Percentiles rank a stretch among this genome's conserved stretches.
These are phyloP conservation scores for Carlito syrichta DNA, from an alignment of 2,113 vertebrate genomes.

Conservation along the genomic window DNA sequence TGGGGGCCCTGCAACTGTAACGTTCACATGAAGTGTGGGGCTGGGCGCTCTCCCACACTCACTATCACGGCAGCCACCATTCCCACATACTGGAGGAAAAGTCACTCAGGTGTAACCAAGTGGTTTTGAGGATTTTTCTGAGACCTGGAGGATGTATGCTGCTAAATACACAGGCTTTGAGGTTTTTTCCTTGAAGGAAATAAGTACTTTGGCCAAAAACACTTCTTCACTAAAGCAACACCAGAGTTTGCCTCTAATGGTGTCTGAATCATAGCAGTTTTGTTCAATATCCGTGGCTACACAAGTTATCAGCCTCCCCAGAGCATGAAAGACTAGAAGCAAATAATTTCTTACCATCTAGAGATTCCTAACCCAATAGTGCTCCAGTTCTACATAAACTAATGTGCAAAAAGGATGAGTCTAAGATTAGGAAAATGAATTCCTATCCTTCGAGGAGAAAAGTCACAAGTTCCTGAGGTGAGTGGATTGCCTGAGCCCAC, in stretches of 20 bases:
- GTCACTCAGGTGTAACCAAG: background rate
- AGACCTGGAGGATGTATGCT: background rate
- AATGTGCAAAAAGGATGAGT: slow-evolving; percentile 17
- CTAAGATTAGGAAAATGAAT: background rate
- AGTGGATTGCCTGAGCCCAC: too few species aligned
- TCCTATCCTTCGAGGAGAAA: slow-evolving; percentile 27
- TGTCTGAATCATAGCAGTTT: background rate
- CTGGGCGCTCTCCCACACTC: background rate
- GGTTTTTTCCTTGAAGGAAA: slow-evolving; percentile 32
- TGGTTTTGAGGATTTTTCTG: background rate
- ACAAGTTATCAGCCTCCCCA: slow-evolving; percentile 18
- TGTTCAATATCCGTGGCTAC: background rate
- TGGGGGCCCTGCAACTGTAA: too few species aligned
- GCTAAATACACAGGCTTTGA: background rate
- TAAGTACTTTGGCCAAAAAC: background rate
- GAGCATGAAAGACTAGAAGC: background rate
- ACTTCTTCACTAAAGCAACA: background rate
- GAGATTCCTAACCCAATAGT: background rate
- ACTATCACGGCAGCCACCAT: background rate
- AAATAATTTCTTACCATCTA: background rate
- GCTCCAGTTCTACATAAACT: background rate
- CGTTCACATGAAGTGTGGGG: too few species aligned
- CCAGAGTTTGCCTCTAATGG: background rate
- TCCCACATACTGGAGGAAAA: background rate
- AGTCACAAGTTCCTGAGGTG: slow-evolving; percentile 14